Evolutionary conservation across 2,888 invertebrate species (phyloP), one percentile per base, ranked within the genome.

Genomic region (Enoplolaimus lenunculus): DNA sequence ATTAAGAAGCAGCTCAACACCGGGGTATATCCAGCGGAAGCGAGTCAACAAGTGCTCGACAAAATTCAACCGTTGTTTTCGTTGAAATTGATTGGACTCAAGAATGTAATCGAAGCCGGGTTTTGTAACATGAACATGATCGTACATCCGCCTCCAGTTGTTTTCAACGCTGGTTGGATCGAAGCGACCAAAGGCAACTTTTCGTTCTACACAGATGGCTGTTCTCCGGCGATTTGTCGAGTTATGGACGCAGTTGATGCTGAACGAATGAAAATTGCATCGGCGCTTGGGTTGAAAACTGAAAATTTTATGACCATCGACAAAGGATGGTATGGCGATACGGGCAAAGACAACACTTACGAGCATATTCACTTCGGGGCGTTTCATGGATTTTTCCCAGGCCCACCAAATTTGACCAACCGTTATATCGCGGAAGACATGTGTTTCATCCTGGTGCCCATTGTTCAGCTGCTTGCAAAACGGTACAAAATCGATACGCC

Each of bases 361-460:
- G 70, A 70, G 65, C 70, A 70, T 59, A 70, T 70, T n/a, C 70
- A 70, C 34, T 70, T 65, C 65, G 70, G 70, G 21, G 70, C 70
- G 13, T 70, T 70, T 30, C 70, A 70, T 30, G 70, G 70, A 7
- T 70, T 70, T 45, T 70, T 70, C 34, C 70, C 70, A n/a, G n/a
- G n/a, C n/a, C n/a, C n/a, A n/a, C n/a, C n/a, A n/a, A n/a, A n/a
- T n/a, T n/a, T n/a, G n/a, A n/a, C n/a, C n/a, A n/a, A n/a, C n/a
- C n/a, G n/a, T n/a, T n/a, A n/a, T n/a, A n/a, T n/a, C n/a, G n/a
- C n/a, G n/a, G n/a, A n/a, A n/a, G n/a, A n/a, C n/a, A n/a, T n/a
- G n/a, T n/a, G n/a, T n/a, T n/a, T n/a, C n/a, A n/a, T n/a, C n/a
- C n/a, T n/a, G n/a, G n/a, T n/a, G n/a, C n/a, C n/a, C n/a, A n/a